Evolutionary conservation across 2,888 invertebrate species (phyloP).

Genomic region (Zygothrica quintamaculata): DNA sequence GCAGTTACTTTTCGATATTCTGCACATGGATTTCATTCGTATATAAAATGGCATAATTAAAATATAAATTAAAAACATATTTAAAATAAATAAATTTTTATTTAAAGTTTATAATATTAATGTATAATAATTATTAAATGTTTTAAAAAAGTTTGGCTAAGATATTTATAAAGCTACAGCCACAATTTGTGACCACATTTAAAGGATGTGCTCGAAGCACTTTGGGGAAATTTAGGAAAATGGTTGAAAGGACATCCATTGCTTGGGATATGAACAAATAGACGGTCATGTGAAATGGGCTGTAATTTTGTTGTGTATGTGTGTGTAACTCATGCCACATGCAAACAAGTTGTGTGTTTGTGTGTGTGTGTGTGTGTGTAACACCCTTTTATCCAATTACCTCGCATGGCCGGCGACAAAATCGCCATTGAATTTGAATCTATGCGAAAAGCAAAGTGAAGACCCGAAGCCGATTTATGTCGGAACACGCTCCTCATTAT

Average conservation of each 20-base stretch:
- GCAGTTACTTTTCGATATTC: too few species aligned
- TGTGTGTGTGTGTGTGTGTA: conserved; percentile 3
- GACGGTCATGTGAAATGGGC: conserved; percentile 27
- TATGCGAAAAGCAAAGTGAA: conserved; percentile 16
- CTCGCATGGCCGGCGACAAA: conserved; percentile 34
- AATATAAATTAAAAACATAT: too few species aligned
- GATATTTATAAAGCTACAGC: too few species aligned
- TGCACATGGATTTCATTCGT: too few species aligned
- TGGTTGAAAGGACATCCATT: conserved; percentile 41
- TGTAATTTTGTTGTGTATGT: conserved; percentile 39
- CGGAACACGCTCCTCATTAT: conserved; percentile 77
- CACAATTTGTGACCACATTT: background rate
- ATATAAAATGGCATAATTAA: too few species aligned
- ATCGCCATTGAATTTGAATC: conserved; percentile 51
- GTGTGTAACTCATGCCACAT: background rate
- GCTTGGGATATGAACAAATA: conserved; percentile 27
- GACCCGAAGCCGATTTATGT: conserved; percentile 68
- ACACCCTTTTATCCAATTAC: conserved; percentile 45
- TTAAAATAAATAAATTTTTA: too few species aligned
- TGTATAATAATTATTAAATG: too few species aligned
- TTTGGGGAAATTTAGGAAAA: conserved; percentile 19
- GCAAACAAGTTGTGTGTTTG: too few species aligned
- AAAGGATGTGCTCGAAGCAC: conserved; percentile 4
- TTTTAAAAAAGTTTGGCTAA: too few species aligned
- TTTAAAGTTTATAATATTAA: too few species aligned